These are phyloP conservation scores for Hemitrygon akajei DNA, from an alignment of 2,797 vertebrate species.

Conservation along the genomic window DNA sequence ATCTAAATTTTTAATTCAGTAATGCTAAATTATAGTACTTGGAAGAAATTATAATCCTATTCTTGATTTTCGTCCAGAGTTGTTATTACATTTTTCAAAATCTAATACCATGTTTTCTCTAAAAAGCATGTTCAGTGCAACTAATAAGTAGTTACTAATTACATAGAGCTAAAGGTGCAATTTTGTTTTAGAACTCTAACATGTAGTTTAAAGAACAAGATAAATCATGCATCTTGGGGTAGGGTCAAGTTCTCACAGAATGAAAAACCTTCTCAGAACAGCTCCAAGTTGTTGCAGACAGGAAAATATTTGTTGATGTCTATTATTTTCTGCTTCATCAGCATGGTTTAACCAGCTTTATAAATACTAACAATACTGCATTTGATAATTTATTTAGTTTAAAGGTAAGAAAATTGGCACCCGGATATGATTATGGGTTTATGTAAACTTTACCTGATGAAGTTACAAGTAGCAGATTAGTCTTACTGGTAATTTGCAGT, in stretches of 20 bases:
- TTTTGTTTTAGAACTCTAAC: background rate
- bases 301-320: background rate
- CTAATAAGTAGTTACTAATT: background rate
- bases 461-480: background rate
- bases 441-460: background rate
- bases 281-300: background rate
- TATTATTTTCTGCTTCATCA: background rate
- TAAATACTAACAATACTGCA: background rate
- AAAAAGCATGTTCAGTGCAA: background rate
- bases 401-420: too few relatives aligned
- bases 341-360: background rate
- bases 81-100: background rate
- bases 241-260: background rate
- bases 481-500: background rate
- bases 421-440: background rate
- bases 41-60: background rate
- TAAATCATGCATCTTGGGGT: background rate
- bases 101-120: conserved; percentile 8
- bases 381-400: too few relatives aligned
- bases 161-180: background rate
- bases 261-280: background rate
- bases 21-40: background rate
- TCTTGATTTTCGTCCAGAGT: background rate
- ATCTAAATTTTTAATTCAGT: background rate
- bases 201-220: background rate